Evolutionary conservation across 2,113 vertebrate genomes (phyloP), one percentile per base, ranked within the genome.

Genomic region (Leptosomus discolor): DNA sequence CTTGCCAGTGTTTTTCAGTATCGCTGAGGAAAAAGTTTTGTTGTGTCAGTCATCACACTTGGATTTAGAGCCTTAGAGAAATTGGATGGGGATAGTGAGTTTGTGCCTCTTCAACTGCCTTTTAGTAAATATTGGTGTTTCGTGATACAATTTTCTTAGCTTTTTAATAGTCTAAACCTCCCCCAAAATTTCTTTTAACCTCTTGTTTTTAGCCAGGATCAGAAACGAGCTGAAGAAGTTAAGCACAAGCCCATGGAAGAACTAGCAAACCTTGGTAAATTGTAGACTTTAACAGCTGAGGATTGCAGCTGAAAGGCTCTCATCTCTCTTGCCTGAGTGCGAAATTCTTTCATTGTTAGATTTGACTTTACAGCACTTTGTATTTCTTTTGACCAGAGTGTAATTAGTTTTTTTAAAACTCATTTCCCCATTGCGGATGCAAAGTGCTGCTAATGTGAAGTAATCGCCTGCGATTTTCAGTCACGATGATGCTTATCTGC

Each of bases 21-120:
- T 65, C 43, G 4, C 41, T 26, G 36, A 77, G 56, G 46, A 81
- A 34, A 79, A 64, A 87, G 36, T 74, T 36, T 64, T 26, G 3
- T 30, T 63, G 11, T 65, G 14, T 88, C 0, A 0, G 7, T 61
- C 9, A 1, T 32, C 43, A n/a, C 2, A 0, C 19, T 61, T 53
- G 29, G n/a, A 6, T 90, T 34, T 82, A 76, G 45, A 45, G 32
- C 26, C 0, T 0, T 6, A 39, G 46, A 56, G 43, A 46, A 80
- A 34, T 7, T 3, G n/a, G 21, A 5, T 23, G 43, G 6, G 20
- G 84, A 88, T 43, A 77, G 56, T 51, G 30, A 48, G 15, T 74
- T 84, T 71, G 30, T 58, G 27, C 23, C 45, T 65, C 41, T 73
- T 81, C n/a, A 41, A 16, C 26, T 75, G 5, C 15, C 5, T 20